A percentile compares a stretch with the other conserved stretches of the same genome.
Conservation (phyloP, 2,797 vertebrate genomes). For the Odontamblyopus rebecca region DNA sequence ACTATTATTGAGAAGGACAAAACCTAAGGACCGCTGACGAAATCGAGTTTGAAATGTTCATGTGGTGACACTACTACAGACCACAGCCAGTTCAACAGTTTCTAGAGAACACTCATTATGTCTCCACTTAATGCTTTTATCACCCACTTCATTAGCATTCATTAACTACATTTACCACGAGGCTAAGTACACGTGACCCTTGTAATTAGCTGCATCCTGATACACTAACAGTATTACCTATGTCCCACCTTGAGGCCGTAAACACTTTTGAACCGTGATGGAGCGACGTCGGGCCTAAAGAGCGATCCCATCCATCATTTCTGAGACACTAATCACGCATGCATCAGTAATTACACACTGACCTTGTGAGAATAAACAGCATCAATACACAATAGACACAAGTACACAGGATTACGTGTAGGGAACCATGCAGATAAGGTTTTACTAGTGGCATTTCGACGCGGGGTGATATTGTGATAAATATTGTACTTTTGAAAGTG, state of each 20-base stretch:
- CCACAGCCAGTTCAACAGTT: background rate
- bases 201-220: background rate
- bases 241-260: constrained; percentile 2
- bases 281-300: constrained; percentile 37
- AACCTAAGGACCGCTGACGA: too few species aligned
- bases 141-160: background rate
- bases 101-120: background rate
- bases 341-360: constrained; percentile 28
- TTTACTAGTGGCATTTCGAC: background rate
- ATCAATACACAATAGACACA: constrained; percentile 13
- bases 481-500: too few species aligned
- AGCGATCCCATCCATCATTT: constrained; percentile 44
- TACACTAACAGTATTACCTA: constrained; percentile 12
- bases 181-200: background rate
- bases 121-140: background rate
- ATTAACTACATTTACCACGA: background rate
- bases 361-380: constrained; percentile 32
- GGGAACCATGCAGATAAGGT: background rate
- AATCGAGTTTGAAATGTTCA: too few species aligned
- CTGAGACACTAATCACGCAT: constrained; percentile 26
- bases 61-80: background rate
- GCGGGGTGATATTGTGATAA: background rate
- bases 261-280: constrained; percentile 10
- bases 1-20: too few species aligned
- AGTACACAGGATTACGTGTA: background rate